Evolutionary conservation across 1,140 invertebrate genomes (phyloP), one percentile per base, ranked within the genome.

Genomic region (Ylistrum balloti): DNA sequence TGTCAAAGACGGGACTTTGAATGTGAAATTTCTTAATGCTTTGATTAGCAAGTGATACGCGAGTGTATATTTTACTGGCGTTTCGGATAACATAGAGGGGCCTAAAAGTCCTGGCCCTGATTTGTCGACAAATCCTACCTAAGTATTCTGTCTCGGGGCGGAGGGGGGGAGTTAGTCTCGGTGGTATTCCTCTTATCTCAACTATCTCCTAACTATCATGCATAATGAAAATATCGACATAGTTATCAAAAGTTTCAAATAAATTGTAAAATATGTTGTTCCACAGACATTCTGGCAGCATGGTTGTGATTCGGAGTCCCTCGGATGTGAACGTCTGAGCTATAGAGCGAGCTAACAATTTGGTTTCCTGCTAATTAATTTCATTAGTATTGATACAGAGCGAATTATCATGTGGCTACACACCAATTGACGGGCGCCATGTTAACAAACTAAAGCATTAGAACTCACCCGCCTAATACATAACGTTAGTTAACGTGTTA

Each of bases 1-100:
- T 74, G 56, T 74, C 56, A 74, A 74, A 74, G 56, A 74, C 56
- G 28, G 2, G 56, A 74, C 56, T 74, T 74, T 74, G 56, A 74
- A 74, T 74, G 56, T 74, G 56, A 74, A 74, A 74, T 74, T 74
- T 74, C 56, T 74, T 74, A 74, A 74, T 74, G 56, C 56, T 74
- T 74, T 74, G 56, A 74, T 74, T 74, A 74, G 56, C n/a, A 74
- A 74, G 56, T 74, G 56, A 74, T 74, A 74, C 56, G 56, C 56
- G 56, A 74, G 56, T 74, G 56, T 74, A 74, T 74, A 74, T 74
- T n/a, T 74, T 74, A 74, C 56, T 74, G 56, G 56, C 56, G 56
- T 74, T 74, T 74, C n/a, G 56, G 56, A 74, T 74, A 74, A 74
- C 56, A 74, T 74, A n/a, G 5, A 28, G 56, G 56, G 56, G 56